Base-by-base conservation (phyloP, 1,140 invertebrate species). In the Hormaphis cornu region DNA sequence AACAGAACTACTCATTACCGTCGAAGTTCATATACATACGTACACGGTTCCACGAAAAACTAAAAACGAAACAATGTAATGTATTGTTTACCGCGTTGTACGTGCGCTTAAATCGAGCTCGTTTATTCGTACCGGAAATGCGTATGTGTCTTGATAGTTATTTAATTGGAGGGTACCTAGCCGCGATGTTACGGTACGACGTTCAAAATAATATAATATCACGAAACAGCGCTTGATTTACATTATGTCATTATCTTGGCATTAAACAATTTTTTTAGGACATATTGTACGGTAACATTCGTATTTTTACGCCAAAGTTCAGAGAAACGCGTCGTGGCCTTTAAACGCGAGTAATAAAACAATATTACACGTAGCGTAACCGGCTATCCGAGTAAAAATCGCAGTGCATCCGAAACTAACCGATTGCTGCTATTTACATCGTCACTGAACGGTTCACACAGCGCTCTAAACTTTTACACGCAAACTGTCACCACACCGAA, bases 91-190 rank as follows among this genome's bases (percentile, higher is more conserved):
- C 40, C 16, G 5, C 3, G 16, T 33, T 33, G 33, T 54, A 35
- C 52, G 26, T 40, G 40, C 33, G 53, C 20, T 26, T 5, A 8
- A 24, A 10, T 28, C 12, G 1, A 37, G 54, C 18, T 58, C 33
- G 40, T 58, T 58, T 58, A 24, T 58, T 58, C 16, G 14, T 16
- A 20, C 54, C 54, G 54, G 54, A 58, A 58, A 58, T 37, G 54
- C 35, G 35, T 58, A 58, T 58, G 54, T 58, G 35, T 24, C 54
- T 58, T 58, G 54, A 58, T 58, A 40, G 54, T 58, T 58, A 40
- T 58, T 58, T 58, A 58, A 58, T 58, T 58, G 54, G 54, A 24
- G 54, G 54, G 54, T 58, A n/a, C n/a, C n/a, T n/a, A 58, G 54
- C 33, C 35, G 33, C 35, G 14, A 37, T 58, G 35, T 24, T 58